Conservation (phyloP, 2,797 vertebrate genomes). For the Myotis vivesi region DNA sequence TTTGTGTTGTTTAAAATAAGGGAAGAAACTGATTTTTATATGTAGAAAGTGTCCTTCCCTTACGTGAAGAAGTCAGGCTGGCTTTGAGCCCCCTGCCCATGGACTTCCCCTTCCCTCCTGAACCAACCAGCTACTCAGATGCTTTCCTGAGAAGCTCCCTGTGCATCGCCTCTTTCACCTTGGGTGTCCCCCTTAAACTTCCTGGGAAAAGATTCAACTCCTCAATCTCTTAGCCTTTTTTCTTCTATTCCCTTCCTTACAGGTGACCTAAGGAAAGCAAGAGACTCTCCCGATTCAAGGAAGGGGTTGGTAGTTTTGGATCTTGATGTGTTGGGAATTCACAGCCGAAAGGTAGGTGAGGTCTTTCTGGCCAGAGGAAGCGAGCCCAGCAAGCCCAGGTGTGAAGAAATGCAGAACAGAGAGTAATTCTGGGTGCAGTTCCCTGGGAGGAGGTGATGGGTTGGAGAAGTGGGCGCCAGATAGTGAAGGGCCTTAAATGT, state of each 20-base stretch:
- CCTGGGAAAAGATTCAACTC: not conserved
- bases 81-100: no score
- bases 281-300: not conserved
- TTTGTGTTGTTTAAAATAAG: constrained; percentile 5
- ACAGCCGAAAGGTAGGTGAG: not conserved
- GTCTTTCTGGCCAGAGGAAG: not conserved
- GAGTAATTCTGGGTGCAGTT: not conserved
- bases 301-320: not conserved
- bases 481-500: not conserved
- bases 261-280: not conserved
- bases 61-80: not conserved
- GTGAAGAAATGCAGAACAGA: not conserved
- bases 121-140: not conserved
- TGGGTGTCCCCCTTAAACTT: not conserved
- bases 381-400: no score
- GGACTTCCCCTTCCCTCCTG: not conserved
- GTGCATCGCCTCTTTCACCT: not conserved
- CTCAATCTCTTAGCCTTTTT: not conserved
- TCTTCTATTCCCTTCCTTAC: not conserved
- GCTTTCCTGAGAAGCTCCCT: not conserved
- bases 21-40: not conserved
- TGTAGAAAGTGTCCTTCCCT: not conserved
- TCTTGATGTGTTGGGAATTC: not conserved
- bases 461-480: not conserved
- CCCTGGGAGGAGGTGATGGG: not conserved